phyloP scores from a whole-genome alignment of 92 coral and sea anemone species.

The Palythoa grandis region DNA sequence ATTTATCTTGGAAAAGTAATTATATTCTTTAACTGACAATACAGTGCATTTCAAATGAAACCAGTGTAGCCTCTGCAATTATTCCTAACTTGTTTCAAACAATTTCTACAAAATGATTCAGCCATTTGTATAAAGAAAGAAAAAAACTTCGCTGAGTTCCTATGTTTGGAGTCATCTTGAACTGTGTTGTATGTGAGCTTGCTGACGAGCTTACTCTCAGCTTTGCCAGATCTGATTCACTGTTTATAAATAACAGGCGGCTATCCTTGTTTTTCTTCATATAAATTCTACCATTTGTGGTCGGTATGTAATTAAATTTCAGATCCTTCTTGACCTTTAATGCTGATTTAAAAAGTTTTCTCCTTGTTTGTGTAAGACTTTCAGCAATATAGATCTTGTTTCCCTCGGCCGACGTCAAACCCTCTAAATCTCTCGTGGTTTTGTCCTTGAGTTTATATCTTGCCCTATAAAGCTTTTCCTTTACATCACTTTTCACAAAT shows the following conservation, averaged over 20 bases:
- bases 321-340: slow-evolving; percentile 45
- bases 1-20: background rate
- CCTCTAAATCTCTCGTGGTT: slow-evolving; percentile 39
- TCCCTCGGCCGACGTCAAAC: slow-evolving; percentile 15
- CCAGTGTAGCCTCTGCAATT: background rate
- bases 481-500: slow-evolving; percentile 24
- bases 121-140: slow-evolving; percentile 25
- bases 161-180: slow-evolving; percentile 16
- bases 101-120: slow-evolving; percentile 44
- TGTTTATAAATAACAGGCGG: slow-evolving; percentile 5
- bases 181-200: background rate
- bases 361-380: slow-evolving; percentile 42
- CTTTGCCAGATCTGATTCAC: slow-evolving; percentile 41
- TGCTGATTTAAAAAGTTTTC: slow-evolving; percentile 43
- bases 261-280: slow-evolving; percentile 36
- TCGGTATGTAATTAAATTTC: slow-evolving; percentile 33
- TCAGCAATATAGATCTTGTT: slow-evolving; percentile 29
- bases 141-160: slow-evolving; percentile 42
- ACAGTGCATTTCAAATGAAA: background rate
- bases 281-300: slow-evolving; percentile 41
- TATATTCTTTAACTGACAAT: background rate
- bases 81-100: slow-evolving; percentile 10
- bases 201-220: slow-evolving; percentile 15
- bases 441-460: slow-evolving; percentile 46
- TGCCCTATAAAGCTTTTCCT: slow-evolving; percentile 37